Percentiles rank a stretch among this genome's conserved stretches.
phyloP scores from a whole-genome alignment of 2,888 invertebrate species.

The Iselma pallidipennis region DNA sequence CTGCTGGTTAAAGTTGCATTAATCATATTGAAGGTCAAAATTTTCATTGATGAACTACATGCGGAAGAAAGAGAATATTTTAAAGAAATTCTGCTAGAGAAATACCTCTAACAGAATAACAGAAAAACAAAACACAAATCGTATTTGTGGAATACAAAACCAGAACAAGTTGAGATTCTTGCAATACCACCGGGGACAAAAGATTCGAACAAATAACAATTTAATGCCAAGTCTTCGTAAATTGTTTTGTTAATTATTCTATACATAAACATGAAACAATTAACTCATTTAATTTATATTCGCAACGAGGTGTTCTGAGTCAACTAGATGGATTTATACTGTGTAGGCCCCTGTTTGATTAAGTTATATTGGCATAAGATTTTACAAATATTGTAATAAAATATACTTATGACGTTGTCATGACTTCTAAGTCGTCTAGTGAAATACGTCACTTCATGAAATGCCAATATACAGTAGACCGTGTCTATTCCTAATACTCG shows the following conservation, averaged over 20 bases:
- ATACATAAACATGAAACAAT: conserved; percentile 26
- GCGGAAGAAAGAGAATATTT: not conserved
- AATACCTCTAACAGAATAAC: not conserved
- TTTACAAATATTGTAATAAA: no score
- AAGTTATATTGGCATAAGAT: no score
- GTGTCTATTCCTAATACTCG: no score
- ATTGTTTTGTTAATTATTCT: conserved; percentile 14
- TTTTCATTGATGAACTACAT: not conserved
- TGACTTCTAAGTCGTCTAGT: no score
- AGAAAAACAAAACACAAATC: no score
- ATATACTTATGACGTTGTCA: no score
- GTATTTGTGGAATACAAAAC: no score
- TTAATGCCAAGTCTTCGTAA: not conserved
- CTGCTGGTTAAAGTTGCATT: conserved; percentile 36
- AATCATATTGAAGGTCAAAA: conserved; percentile 32
- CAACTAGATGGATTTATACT: not conserved
- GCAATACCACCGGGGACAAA: no score
- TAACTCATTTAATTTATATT: conserved; percentile 19
- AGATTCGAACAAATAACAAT: not conserved
- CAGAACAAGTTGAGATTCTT: not conserved
- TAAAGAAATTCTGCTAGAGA: not conserved
- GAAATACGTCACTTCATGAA: no score
- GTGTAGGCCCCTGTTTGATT: not conserved
- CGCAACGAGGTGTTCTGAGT: conserved; percentile 13
- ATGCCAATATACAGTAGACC: no score